phyloP scores from a whole-genome alignment of 2,888 invertebrate genomes.

The Tanytarsus gracilentus region DNA sequence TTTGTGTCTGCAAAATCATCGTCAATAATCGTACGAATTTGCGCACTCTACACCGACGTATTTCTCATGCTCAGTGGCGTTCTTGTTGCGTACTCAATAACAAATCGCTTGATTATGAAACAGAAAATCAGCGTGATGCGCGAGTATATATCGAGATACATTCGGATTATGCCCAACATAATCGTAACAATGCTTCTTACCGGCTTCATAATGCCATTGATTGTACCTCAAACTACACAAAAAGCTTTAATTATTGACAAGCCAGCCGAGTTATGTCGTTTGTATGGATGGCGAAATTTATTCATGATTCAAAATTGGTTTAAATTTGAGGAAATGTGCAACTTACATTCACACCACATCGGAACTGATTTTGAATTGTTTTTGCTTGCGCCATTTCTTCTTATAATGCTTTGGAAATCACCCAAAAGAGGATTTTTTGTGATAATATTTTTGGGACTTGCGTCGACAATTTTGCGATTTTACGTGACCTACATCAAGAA shows the following conservation, averaged over 20 bases:
- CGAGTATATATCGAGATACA: constrained; percentile 46
- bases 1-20: background rate
- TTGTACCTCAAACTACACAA: background rate
- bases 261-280: constrained; percentile 57
- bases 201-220: background rate
- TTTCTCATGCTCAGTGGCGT: constrained; percentile 62
- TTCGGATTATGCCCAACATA: constrained; percentile 3
- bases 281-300: constrained; percentile 61
- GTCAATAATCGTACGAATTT: constrained; percentile 3
- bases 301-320: constrained; percentile 64
- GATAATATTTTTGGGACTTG: constrained; percentile 44
- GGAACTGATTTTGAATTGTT: constrained; percentile 64
- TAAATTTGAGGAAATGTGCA: constrained; percentile 56
- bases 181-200: background rate
- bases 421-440: constrained; percentile 47
- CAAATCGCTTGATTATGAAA: constrained; percentile 49
- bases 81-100: constrained; percentile 53
- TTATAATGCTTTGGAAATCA: constrained; percentile 52
- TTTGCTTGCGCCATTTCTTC: constrained; percentile 51
- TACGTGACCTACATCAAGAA: constrained; percentile 51
- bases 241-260: constrained; percentile 39
- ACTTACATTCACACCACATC: constrained; percentile 47
- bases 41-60: constrained; percentile 61
- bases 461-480: constrained; percentile 53
- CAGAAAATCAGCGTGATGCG: constrained; percentile 49